Conservation (phyloP, 2,113 vertebrate species). For the Bettongia penicillata region DNA sequence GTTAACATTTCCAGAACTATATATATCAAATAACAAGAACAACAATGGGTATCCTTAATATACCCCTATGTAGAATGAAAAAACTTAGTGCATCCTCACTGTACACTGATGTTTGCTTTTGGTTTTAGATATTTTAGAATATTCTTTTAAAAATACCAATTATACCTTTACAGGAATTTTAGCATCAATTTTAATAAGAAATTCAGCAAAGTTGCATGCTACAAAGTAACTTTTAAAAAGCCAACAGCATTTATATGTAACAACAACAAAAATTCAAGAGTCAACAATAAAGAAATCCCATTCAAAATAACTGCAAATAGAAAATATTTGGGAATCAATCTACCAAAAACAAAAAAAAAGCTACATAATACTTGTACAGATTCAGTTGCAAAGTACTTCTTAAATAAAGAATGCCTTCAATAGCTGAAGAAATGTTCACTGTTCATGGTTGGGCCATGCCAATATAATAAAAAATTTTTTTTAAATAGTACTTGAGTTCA, state of each 20-base stretch:
- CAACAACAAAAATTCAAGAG: neutral
- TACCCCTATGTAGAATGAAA: neutral
- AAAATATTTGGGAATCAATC: neutral
- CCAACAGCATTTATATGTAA: neutral
- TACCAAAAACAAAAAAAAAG: neutral
- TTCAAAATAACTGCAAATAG: neutral
- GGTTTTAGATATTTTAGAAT: neutral
- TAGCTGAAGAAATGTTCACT: neutral
- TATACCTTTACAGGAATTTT: neutral
- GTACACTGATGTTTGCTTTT: neutral
- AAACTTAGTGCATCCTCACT: neutral
- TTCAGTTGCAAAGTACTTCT: neutral
- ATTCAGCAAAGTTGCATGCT: neutral
- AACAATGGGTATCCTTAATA: neutral
- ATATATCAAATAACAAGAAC: neutral
- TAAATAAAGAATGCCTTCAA: neutral
- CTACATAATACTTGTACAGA: neutral
- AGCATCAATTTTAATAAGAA: neutral
- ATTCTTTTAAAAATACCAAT: neutral
- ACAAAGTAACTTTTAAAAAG: neutral
- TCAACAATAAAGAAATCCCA: neutral
- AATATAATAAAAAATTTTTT: neutral
- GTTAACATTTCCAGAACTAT: neutral
- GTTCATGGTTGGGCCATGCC: neutral
- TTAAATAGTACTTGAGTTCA: neutral